Evolutionary conservation across 2,888 invertebrate species (phyloP).

Genomic region (Luperina testacea): DNA sequence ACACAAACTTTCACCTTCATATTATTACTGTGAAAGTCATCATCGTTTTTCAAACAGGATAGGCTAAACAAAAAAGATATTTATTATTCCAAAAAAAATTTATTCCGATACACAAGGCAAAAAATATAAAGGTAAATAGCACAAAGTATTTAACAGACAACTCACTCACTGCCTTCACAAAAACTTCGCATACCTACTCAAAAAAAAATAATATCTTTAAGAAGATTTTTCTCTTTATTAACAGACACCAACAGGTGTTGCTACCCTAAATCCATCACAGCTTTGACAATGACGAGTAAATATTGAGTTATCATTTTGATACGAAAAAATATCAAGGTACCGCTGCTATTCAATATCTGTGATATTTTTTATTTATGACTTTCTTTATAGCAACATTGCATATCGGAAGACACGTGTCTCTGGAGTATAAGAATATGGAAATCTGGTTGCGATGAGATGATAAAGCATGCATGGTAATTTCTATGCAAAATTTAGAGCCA

Average conservation of each 20-base stretch:
- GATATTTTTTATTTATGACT: conserved; percentile 41
- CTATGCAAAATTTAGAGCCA: conserved; percentile 33
- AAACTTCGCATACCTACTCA: conserved; percentile 16
- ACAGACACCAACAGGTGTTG: conserved; percentile 71
- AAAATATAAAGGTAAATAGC: background rate
- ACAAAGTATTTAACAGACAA: conserved; percentile 38
- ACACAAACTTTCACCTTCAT: too few species aligned
- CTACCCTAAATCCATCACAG: conserved; percentile 66
- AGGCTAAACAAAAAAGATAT: background rate
- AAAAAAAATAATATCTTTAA: conserved; percentile 36
- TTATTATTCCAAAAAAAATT: background rate
- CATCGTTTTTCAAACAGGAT: background rate
- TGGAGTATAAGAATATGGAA: conserved; percentile 31
- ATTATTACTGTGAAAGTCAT: too few species aligned
- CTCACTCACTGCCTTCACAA: conserved; percentile 24
- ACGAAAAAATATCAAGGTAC: conserved; percentile 50
- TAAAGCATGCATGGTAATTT: conserved; percentile 54
- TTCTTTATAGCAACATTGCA: background rate
- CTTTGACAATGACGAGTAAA: conserved; percentile 66
- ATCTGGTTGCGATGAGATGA: conserved; percentile 47
- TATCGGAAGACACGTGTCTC: conserved; percentile 2
- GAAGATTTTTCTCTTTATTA: conserved; percentile 61
- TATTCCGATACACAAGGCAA: background rate
- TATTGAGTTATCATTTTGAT: conserved; percentile 64
- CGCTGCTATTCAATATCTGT: conserved; percentile 34